These are phyloP conservation scores for Eidolon dupreanum DNA, from an alignment of 2,797 vertebrate genomes.

Conservation along the genomic window DNA sequence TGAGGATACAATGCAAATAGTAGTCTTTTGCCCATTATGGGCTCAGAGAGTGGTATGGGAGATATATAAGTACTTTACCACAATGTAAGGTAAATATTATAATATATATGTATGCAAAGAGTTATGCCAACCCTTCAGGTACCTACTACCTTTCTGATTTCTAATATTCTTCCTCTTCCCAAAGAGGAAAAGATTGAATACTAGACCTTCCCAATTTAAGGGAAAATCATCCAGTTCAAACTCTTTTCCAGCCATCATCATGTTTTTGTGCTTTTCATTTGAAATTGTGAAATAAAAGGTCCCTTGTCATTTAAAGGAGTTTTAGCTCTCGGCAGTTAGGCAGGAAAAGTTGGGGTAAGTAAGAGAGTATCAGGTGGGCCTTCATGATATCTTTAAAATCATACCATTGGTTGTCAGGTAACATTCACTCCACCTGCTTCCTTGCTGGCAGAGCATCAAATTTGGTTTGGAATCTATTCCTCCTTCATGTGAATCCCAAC, in stretches of 20 bases:
- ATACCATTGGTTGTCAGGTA: neutral
- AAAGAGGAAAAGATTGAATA: neutral
- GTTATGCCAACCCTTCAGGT: neutral
- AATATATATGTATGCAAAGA: neutral
- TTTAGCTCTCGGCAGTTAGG: neutral
- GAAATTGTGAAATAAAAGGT: neutral
- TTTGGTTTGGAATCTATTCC: neutral
- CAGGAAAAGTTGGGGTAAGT: neutral
- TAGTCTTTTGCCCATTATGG: neutral
- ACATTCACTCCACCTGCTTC: neutral
- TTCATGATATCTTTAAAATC: neutral
- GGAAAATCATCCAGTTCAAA: neutral
- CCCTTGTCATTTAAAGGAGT: neutral
- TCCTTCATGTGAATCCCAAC: neutral
- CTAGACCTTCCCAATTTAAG: neutral
- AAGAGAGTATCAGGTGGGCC: neutral
- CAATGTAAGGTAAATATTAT: neutral
- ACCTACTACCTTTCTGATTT: neutral
- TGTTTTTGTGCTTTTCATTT: neutral
- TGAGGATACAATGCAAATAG: neutral
- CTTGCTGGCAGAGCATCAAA: neutral
- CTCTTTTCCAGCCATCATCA: neutral
- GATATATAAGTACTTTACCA: neutral
- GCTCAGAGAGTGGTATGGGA: neutral
- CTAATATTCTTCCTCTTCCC: neutral